Evolutionary conservation across 1,140 invertebrate genomes (phyloP).

Genomic region (Drosophila azteca): DNA sequence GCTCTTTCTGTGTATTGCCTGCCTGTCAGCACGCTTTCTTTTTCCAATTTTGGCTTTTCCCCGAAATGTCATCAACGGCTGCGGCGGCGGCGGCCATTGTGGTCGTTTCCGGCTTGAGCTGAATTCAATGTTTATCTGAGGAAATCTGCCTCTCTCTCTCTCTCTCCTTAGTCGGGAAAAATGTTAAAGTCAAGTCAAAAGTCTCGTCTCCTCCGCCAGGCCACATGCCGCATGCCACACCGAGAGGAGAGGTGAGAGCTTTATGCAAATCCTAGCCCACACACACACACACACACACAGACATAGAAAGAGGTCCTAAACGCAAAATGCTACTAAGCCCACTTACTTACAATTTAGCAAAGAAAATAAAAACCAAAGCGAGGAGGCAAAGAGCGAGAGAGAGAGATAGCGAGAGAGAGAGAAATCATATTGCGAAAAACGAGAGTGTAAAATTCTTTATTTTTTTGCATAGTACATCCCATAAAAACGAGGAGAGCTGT

Average conservation of each 20-base stretch:
- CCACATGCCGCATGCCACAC: no score
- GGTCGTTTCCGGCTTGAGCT: not conserved
- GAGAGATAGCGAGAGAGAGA: constrained; percentile 44
- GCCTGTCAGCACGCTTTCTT: not conserved
- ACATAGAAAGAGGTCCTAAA: constrained; percentile 52
- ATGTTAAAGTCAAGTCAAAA: constrained; percentile 63
- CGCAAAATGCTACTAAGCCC: constrained; percentile 79
- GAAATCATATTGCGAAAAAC: constrained; percentile 67
- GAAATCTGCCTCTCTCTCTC: constrained; percentile 15
- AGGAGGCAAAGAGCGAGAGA: not conserved
- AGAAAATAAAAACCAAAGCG: constrained; percentile 48
- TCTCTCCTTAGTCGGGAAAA: constrained; percentile 3
- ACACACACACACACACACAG: constrained; percentile 3
- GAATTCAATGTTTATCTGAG: constrained; percentile 60
- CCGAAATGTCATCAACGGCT: constrained; percentile 22
- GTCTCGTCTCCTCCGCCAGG: no score
- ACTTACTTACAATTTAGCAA: constrained; percentile 81
- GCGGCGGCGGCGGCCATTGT: no score
- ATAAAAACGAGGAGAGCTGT: no score
- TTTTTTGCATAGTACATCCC: constrained; percentile 62
- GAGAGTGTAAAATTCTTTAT: constrained; percentile 71
- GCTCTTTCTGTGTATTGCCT: constrained; percentile 1
- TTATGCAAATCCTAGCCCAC: constrained; percentile 69
- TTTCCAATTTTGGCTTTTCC: constrained; percentile 12
- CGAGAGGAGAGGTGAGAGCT: constrained; percentile 63